Evolutionary conservation across 2,113 vertebrate species (phyloP).

Genomic region (Cephalopterus ornatus): DNA sequence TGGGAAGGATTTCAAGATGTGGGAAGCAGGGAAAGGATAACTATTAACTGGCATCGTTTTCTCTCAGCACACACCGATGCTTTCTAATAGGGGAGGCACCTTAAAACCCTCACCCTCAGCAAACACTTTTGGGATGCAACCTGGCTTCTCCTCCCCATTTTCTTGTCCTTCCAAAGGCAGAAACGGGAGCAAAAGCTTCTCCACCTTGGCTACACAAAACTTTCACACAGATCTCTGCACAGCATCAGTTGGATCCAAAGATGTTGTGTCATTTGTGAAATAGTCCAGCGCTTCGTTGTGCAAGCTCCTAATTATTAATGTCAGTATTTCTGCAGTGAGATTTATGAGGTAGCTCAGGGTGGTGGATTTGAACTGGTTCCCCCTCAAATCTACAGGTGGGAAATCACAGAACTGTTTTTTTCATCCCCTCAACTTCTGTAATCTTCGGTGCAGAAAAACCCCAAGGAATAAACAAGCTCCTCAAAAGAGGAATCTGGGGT

Average conservation of each 20-base stretch:
- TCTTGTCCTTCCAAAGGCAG: background rate
- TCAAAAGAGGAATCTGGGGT: background rate
- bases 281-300: background rate
- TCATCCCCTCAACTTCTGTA: background rate
- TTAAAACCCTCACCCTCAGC: background rate
- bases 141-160: background rate
- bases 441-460: background rate
- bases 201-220: background rate
- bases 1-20: background rate
- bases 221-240: conserved; percentile 15
- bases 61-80: background rate
- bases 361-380: background rate
- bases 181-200: background rate
- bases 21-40: background rate
- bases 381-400: background rate
- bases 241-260: background rate
- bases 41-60: background rate
- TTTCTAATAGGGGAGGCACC: background rate
- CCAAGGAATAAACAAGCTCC: background rate
- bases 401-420: background rate
- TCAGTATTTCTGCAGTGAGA: background rate
- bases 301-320: conserved; percentile 28
- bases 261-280: conserved; percentile 6
- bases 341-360: background rate
- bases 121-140: background rate